Evolutionary conservation across 2,113 vertebrate genomes (phyloP).

Genomic region (Sylvia atricapilla): DNA sequence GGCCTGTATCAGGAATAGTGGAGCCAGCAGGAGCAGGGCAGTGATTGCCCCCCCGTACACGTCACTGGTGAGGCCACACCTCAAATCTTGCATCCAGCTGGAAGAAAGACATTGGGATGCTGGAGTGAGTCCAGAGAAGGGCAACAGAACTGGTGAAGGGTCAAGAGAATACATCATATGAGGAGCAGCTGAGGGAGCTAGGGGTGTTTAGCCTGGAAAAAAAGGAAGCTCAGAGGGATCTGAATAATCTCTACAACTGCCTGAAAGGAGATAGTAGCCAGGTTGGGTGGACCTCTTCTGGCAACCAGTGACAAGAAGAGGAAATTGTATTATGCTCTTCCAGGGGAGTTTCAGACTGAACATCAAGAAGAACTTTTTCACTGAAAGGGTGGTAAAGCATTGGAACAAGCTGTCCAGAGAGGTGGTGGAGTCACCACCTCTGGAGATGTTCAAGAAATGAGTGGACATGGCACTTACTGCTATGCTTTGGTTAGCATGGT

Average conservation of each 20-base stretch:
- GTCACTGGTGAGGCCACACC: background rate
- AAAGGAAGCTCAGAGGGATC: background rate
- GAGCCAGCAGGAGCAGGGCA: background rate
- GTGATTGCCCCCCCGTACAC: background rate
- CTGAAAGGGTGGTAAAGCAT: background rate
- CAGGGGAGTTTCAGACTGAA: background rate
- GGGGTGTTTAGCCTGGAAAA: background rate
- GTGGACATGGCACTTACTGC: rapidly evolving
- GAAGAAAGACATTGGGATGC: too few relatives aligned
- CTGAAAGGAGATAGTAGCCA: background rate
- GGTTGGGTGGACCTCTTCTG: background rate
- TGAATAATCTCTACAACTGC: background rate
- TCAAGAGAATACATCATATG: background rate
- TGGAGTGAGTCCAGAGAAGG: background rate
- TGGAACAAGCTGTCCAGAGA: background rate
- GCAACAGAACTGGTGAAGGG: background rate
- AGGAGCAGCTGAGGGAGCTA: background rate
- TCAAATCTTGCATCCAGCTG: background rate
- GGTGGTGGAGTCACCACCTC: background rate
- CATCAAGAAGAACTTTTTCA: background rate
- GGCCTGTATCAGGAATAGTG: background rate
- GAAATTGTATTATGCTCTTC: background rate
- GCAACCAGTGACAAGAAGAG: background rate
- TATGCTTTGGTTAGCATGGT: background rate
- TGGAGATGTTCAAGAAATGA: background rate